Percentiles rank a stretch among this genome's conserved stretches.
Conservation (phyloP, 2,797 vertebrate species). For the Mus spretus region DNA sequence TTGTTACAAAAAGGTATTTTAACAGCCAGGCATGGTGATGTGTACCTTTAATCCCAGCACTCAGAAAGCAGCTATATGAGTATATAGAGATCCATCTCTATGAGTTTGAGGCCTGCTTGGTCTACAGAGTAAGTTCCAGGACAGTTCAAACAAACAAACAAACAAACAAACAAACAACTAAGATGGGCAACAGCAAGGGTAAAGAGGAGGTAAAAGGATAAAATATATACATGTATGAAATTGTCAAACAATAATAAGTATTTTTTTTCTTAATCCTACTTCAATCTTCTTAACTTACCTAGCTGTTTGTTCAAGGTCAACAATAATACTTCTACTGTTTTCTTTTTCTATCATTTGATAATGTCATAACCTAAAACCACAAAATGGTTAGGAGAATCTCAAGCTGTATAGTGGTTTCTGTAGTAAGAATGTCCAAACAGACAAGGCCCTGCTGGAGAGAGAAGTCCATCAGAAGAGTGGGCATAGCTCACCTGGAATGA, state of each 20-base stretch:
- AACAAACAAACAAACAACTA: neutral
- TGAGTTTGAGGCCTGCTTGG: neutral
- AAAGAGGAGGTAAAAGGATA: neutral
- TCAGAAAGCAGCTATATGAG: neutral
- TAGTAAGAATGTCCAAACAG: neutral
- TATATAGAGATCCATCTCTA: neutral
- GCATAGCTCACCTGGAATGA: neutral
- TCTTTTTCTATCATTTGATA: conserved; percentile 69
- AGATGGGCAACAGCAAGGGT: neutral
- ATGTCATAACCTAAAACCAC: conserved; percentile 49
- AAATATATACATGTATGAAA: neutral
- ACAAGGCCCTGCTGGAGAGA: neutral
- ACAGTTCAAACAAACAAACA: neutral
- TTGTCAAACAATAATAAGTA: neutral
- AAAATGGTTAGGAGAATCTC: conserved; percentile 38
- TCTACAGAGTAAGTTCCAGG: neutral
- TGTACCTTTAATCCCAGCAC: neutral
- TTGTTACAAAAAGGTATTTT: neutral
- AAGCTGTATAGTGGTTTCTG: neutral
- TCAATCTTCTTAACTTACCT: conserved; percentile 62
- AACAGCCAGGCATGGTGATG: neutral
- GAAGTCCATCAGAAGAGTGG: neutral
- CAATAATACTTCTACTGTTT: conserved; percentile 59
- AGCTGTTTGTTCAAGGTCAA: conserved; percentile 71
- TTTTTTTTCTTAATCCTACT: neutral